Evolutionary conservation across 2,888 invertebrate species (phyloP).

Genomic region (Spodoptera littoralis): DNA sequence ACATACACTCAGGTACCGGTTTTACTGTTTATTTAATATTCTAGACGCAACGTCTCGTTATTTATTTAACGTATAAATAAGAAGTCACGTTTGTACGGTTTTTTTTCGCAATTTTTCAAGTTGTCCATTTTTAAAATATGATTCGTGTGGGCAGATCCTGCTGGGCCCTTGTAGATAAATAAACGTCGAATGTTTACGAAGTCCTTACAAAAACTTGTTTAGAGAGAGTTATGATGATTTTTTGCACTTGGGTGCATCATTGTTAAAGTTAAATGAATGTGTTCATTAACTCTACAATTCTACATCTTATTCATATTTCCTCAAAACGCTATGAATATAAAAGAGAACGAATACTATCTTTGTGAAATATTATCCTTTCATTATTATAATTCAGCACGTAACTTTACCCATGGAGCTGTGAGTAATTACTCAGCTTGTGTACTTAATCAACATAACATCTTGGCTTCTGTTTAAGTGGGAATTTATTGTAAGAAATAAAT

Average conservation of each 20-base stretch:
- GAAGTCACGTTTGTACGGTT: constrained; percentile 40
- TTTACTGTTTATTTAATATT: constrained; percentile 58
- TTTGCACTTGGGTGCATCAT: no score
- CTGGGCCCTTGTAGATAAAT: constrained; percentile 2
- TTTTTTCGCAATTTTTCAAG: constrained; percentile 41
- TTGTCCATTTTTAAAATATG: neutral
- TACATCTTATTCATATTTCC: no score
- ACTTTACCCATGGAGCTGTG: neutral
- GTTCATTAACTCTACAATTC: no score
- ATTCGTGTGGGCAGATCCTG: neutral
- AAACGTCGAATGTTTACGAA: no score
- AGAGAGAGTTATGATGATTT: no score
- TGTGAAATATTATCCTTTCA: neutral
- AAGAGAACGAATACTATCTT: no score
- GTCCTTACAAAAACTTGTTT: no score
- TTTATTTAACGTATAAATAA: constrained; percentile 46
- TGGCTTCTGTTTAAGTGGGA: neutral
- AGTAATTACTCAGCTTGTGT: neutral
- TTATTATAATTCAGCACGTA: neutral
- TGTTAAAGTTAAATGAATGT: no score
- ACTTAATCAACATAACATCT: neutral
- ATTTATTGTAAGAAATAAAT: no score
- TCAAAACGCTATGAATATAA: no score
- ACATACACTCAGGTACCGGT: constrained; percentile 64
- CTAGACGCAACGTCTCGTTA: constrained; percentile 49